Percentiles rank a stretch among this genome's conserved stretches.
Evolutionary conservation across 1,140 invertebrate species (phyloP).

Genomic region (Caenorhabditis inopinata): DNA sequence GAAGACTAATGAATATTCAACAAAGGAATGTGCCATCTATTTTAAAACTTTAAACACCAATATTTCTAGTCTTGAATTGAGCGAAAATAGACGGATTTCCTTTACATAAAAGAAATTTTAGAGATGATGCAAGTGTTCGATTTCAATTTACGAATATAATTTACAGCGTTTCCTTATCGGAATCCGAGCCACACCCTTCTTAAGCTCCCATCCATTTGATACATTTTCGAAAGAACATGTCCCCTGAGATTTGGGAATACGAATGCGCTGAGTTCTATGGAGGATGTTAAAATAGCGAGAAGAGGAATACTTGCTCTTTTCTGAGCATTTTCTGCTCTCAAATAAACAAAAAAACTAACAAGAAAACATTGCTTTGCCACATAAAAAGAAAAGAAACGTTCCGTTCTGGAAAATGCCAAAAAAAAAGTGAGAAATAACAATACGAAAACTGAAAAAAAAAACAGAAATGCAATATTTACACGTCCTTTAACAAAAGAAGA

Average conservation of each 20-base stretch:
- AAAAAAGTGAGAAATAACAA: too few species aligned
- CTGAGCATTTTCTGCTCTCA: too few species aligned
- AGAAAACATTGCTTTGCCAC: too few species aligned
- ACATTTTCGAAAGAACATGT: constrained; percentile 13
- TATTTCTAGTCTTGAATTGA: too few species aligned
- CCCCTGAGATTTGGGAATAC: neutral
- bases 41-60: neutral
- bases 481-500: too few species aligned
- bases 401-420: too few species aligned
- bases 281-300: neutral
- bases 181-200: neutral
- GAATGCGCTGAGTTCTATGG: neutral
- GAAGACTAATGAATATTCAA: constrained; percentile 15
- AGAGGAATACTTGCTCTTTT: neutral
- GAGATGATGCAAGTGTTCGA: too few species aligned
- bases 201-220: neutral
- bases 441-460: neutral
- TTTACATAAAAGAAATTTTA: too few species aligned
- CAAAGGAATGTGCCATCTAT: neutral
- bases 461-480: too few species aligned
- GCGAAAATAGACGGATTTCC: too few species aligned
- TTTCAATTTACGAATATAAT: neutral
- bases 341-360: neutral
- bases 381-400: neutral
- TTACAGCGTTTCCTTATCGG: neutral